Conservation (phyloP, 1,140 invertebrate genomes). For the Hyphantria cunea region DNA sequence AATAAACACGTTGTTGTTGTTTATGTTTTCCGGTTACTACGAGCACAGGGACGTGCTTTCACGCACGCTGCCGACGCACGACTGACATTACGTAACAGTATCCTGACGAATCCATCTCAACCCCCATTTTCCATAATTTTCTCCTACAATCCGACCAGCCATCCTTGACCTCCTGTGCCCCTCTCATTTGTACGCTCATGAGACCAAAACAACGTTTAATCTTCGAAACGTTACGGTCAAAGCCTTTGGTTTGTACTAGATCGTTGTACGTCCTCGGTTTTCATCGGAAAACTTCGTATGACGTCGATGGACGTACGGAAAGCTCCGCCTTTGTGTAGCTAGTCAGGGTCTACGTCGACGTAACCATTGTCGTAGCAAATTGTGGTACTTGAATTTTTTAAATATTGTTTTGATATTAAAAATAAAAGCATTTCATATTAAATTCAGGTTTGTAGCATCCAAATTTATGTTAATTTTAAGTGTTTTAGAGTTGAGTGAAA, state of each 20-base stretch:
- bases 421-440: too few relatives aligned
- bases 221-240: slow-evolving; percentile 32
- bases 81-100: slow-evolving; percentile 73
- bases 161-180: slow-evolving; percentile 39
- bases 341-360: slow-evolving; percentile 15
- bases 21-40: slow-evolving; percentile 52
- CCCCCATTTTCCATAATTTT: slow-evolving; percentile 63
- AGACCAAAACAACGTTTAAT: not conserved
- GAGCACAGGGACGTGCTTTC: slow-evolving; percentile 46
- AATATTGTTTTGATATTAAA: not conserved
- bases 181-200: not conserved
- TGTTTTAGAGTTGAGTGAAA: too few relatives aligned
- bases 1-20: slow-evolving; percentile 75
- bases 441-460: too few relatives aligned
- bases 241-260: slow-evolving; percentile 36
- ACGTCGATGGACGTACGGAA: slow-evolving; percentile 31
- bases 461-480: too few relatives aligned
- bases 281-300: slow-evolving; percentile 57
- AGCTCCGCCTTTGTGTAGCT: slow-evolving; percentile 57
- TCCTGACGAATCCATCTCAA: slow-evolving; percentile 66
- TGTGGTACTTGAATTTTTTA: slow-evolving; percentile 9
- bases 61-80: slow-evolving; percentile 43
- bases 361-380: slow-evolving; percentile 14
- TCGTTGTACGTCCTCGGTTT: slow-evolving; percentile 37
- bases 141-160: slow-evolving; percentile 41